Evolutionary conservation across 2,888 invertebrate genomes (phyloP).

Genomic region (Heliconius sara): DNA sequence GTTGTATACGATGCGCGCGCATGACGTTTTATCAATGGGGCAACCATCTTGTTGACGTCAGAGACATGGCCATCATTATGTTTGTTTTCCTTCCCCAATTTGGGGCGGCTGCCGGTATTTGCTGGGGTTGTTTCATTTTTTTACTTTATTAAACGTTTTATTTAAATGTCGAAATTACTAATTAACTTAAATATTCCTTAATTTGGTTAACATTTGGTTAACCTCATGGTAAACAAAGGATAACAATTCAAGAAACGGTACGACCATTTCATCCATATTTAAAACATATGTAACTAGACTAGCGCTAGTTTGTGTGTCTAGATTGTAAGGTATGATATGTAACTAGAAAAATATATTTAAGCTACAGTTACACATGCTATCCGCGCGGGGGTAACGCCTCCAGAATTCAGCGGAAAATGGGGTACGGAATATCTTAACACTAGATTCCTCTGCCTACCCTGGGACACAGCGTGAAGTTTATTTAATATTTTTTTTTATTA

Average conservation of each 20-base stretch:
- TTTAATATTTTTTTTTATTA: no score
- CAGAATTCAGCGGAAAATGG: no score
- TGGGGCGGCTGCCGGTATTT: conserved; percentile 43
- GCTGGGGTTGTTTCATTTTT: conserved; percentile 14
- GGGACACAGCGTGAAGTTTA: no score
- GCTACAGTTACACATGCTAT: no score
- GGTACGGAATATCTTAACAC: no score
- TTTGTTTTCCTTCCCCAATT: conserved; percentile 71
- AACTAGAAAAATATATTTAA: neutral
- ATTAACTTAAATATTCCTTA: neutral
- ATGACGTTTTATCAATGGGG: conserved; percentile 75
- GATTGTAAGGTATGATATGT: neutral
- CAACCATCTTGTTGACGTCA: conserved; percentile 80
- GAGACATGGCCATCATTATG: conserved; percentile 64
- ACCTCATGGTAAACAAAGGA: neutral
- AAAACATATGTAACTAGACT: neutral
- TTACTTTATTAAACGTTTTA: neutral
- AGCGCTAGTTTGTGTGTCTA: neutral
- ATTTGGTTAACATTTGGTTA: neutral
- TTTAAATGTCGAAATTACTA: neutral
- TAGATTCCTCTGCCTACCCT: no score
- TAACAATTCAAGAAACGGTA: neutral
- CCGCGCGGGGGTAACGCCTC: no score
- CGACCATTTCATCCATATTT: neutral
- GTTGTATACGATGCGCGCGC: conserved; percentile 70